Base-by-base conservation (phyloP, 2,888 invertebrate genomes). In the Mythimna lalbum region DNA sequence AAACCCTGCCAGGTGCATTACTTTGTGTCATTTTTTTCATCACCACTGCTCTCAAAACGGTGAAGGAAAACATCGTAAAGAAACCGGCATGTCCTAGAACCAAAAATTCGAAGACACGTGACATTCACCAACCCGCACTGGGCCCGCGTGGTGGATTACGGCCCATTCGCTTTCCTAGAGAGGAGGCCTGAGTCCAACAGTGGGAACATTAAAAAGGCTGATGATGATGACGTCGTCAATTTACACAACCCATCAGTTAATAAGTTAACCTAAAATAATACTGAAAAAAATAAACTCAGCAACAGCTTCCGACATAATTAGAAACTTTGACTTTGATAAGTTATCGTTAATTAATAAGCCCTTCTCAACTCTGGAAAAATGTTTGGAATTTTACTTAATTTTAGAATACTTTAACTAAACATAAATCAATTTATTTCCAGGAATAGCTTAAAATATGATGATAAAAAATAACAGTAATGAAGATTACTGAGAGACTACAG, bases 311-410 rank as follows among this genome's bases (percentile, higher is more conserved):
- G 33, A 61, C 1, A 36, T 61, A 61, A 76, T 76, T 56, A 69
- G 21, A 12, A 73, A 69, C 19, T 76, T 76, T 19, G 21, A 74
- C 72, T 31, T 55, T 65, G 36, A 74, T 49, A 36, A 23, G 33
- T 23, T 39, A 69, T 36, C 69, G 31, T 33, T 70, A 61, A 57
- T 62, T 49, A 69, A 47, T 57, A 69, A 69, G 7, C 57, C 7
- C 14, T 52, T 68, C 23, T 23, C 1, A 76, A 47, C 62, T 39
- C 4, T 5, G 14, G 23, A 68, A 69, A 59, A 76, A 56, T 31
- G 21, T 59, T 52, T 4, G 7, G 10, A 47, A n/a, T 53, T 36
- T 9, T 12, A 47, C 39, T 43, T 23, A 69, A 57, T 57, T 31
- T 52, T 12, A 2, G 1, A 27, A 19, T 23, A 14, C 36, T 67